Conservation (phyloP, 2,797 vertebrate genomes). For the Simalia tracyae region DNA sequence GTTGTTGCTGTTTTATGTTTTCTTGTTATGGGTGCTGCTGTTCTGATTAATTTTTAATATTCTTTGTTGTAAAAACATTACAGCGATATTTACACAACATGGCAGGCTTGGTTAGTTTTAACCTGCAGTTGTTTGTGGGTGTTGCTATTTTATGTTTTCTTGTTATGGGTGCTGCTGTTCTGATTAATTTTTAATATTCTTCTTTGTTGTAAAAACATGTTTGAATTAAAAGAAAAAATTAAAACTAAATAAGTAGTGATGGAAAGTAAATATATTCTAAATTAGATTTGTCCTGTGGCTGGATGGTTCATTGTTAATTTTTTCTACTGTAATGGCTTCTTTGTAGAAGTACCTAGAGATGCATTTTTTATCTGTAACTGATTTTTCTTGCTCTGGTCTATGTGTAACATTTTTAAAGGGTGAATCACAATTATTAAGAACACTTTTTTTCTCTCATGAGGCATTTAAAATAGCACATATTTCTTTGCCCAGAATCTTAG, state of each 20-base stretch:
- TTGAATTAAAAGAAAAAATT: not conserved
- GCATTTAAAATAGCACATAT: not conserved
- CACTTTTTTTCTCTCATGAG: not conserved
- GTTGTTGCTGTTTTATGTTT: not conserved
- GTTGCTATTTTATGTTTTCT: not conserved
- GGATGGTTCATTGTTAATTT: not conserved
- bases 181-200: not conserved
- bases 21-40: not conserved
- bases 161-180: not conserved
- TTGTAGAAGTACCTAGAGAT: not conserved
- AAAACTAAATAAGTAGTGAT: not conserved
- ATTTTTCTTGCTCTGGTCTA: not conserved
- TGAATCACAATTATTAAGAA: rapidly evolving
- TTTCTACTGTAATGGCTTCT: not conserved
- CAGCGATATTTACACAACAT: too few species aligned
- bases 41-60: constrained; percentile 3
- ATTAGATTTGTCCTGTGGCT: not conserved
- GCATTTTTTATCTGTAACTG: not conserved
- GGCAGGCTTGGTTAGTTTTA: not conserved
- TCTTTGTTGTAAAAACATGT: not conserved
- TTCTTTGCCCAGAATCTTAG: not conserved
- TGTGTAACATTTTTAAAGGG: not conserved
- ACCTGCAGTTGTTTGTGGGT: not conserved
- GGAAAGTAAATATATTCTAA: not conserved
- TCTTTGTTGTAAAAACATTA: not conserved